Conservation (phyloP, 1,140 invertebrate genomes). For the Metaphire vulgaris region DNA sequence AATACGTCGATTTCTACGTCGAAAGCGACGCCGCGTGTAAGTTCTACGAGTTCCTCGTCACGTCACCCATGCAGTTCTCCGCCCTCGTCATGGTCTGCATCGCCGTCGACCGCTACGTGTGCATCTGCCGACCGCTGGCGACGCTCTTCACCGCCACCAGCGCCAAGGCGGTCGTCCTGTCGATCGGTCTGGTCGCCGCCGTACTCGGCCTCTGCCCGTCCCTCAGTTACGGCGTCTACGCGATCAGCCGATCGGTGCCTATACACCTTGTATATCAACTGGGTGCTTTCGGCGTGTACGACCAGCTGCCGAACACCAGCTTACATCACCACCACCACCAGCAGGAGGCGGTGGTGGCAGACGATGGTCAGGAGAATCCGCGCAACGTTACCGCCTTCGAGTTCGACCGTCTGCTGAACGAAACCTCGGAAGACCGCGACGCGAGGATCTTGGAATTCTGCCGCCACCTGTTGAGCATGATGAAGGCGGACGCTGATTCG, state of each 20-base stretch:
- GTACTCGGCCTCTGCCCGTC: slow-evolving; percentile 40
- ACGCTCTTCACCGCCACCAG: slow-evolving; percentile 41
- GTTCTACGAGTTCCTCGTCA: slow-evolving; percentile 45
- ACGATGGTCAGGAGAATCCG: not conserved
- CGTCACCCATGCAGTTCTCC: slow-evolving; percentile 45
- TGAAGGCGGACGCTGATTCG: too few relatives aligned
- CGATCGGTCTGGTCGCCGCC: slow-evolving; percentile 37
- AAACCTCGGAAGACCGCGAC: too few relatives aligned
- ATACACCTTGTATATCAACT: too few relatives aligned
- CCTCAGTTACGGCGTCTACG: slow-evolving; percentile 38
- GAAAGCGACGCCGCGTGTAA: slow-evolving; percentile 41
- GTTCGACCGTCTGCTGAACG: too few relatives aligned
- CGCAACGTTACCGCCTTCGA: too few relatives aligned
- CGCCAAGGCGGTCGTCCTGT: slow-evolving; percentile 39
- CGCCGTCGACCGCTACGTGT: slow-evolving; percentile 48
- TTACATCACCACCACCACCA: not conserved
- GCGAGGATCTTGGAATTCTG: too few relatives aligned
- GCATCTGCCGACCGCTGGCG: slow-evolving; percentile 47
- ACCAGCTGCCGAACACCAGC: too few relatives aligned
- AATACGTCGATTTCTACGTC: slow-evolving; percentile 34
- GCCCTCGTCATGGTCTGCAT: slow-evolving; percentile 49
- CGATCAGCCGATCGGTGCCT: too few relatives aligned
- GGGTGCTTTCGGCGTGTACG: too few relatives aligned
- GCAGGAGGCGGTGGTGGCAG: not conserved
- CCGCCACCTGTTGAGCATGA: too few relatives aligned